Evolutionary conservation across 1,140 invertebrate species (phyloP).

Genomic region (Colletes latitarsis): DNA sequence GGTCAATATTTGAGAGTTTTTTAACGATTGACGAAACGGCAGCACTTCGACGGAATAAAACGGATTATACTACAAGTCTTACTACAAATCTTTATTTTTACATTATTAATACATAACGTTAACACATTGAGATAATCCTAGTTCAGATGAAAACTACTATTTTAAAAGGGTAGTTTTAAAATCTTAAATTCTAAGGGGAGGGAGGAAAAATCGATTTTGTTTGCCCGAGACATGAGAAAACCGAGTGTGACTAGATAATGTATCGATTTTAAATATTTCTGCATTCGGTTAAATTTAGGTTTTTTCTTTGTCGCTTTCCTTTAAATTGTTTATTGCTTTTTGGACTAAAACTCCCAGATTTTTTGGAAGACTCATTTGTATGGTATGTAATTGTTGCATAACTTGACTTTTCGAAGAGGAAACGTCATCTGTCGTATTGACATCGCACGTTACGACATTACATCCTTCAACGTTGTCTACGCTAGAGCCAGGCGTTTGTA

Average conservation of each 20-base stretch:
- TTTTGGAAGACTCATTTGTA: slow-evolving; percentile 69
- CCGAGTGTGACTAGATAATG: not conserved
- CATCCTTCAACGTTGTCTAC: slow-evolving; percentile 38
- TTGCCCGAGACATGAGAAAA: no score
- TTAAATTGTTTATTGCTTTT: slow-evolving; percentile 74
- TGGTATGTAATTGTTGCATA: slow-evolving; percentile 49
- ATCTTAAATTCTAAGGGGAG: no score
- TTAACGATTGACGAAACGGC: no score
- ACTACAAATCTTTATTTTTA: no score
- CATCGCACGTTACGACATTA: slow-evolving; percentile 23
- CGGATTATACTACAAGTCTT: no score
- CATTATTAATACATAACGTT: no score
- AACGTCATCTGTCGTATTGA: not conserved
- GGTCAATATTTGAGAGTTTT: no score
- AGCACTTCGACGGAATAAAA: no score
- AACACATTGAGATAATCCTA: no score
- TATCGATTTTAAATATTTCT: not conserved
- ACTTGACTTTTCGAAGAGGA: slow-evolving; percentile 35
- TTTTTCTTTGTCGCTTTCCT: slow-evolving; percentile 61
- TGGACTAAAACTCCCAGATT: slow-evolving; percentile 74
- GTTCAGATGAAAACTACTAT: no score
- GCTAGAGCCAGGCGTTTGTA: slow-evolving; percentile 10
- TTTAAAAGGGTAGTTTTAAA: no score
- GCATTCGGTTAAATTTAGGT: slow-evolving; percentile 8
- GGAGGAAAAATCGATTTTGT: no score